phyloP scores from a whole-genome alignment of 1,140 invertebrate species.

The Sogatella furcifera region DNA sequence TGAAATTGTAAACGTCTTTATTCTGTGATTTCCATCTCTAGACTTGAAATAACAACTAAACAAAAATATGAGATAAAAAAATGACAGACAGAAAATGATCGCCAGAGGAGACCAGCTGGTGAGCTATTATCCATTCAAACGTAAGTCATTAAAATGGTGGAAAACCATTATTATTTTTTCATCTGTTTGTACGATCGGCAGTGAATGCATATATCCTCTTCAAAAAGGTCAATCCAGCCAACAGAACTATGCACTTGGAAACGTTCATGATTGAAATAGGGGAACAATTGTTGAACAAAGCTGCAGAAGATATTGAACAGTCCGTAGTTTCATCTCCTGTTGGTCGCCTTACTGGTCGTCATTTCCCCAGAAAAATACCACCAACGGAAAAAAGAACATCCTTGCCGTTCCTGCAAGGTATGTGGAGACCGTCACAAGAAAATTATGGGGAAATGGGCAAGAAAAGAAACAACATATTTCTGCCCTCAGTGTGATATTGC shows the following conservation, averaged over 20 bases:
- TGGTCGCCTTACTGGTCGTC: neutral
- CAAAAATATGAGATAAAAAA: too few relatives aligned
- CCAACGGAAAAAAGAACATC: neutral
- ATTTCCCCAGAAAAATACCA: neutral
- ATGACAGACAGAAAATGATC: too few relatives aligned
- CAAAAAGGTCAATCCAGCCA: neutral
- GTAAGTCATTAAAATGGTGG: neutral
- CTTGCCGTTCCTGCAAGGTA: neutral
- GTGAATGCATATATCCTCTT: neutral
- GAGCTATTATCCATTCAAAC: neutral
- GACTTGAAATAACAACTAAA: too few relatives aligned
- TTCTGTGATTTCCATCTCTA: too few relatives aligned
- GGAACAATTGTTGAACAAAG: neutral
- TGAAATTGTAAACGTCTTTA: too few relatives aligned
- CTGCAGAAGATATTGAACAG: neutral
- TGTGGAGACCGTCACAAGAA: neutral
- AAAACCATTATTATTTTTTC: neutral
- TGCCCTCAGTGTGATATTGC: neutral
- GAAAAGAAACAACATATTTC: neutral
- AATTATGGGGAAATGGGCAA: neutral
- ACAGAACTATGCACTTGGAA: neutral
- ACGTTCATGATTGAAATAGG: neutral
- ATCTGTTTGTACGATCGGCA: neutral
- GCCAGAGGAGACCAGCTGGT: too few relatives aligned
- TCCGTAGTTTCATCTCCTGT: neutral